Percentiles rank a stretch among this genome's conserved stretches.
These are phyloP conservation scores for Nomada lathburiana DNA, from an alignment of 2,888 invertebrate species.

Conservation along the genomic window DNA sequence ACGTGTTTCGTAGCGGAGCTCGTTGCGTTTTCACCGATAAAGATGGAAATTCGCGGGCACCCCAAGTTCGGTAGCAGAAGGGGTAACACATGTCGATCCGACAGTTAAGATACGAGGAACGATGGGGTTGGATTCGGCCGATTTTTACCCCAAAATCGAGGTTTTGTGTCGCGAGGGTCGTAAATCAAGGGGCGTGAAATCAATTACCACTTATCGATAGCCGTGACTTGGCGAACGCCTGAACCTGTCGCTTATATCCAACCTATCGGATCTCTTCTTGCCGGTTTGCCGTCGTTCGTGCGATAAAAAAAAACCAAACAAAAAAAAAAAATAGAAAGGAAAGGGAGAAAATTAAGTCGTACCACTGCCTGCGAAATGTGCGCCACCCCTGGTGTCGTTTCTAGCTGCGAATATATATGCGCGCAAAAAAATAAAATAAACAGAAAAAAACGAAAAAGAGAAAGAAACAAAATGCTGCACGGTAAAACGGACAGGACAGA, in stretches of 20 bases:
- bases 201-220: constrained; percentile 83
- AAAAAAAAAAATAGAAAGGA: neutral
- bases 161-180: constrained; percentile 74
- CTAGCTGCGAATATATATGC: neutral
- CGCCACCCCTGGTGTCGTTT: neutral
- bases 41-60: constrained; percentile 65
- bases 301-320: neutral
- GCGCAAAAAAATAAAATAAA: neutral
- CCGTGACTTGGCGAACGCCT: constrained; percentile 34
- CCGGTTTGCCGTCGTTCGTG: neutral
- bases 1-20: constrained; percentile 1
- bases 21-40: constrained; percentile 60
- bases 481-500: neutral
- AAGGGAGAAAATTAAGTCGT: constrained; percentile 35
- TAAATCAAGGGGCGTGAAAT: constrained; percentile 84
- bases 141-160: constrained; percentile 82
- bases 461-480: neutral
- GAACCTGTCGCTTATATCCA: constrained; percentile 60
- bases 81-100: constrained; percentile 73
- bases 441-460: too few relatives aligned
- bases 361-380: constrained; percentile 21
- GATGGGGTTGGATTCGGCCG: constrained; percentile 75
- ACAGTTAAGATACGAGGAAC: constrained; percentile 53
- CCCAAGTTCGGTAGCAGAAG: constrained; percentile 46
- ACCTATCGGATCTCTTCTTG: neutral